Evolutionary conservation across 2,888 invertebrate genomes (phyloP).

Genomic region (Bhutanitis thaidina): DNA sequence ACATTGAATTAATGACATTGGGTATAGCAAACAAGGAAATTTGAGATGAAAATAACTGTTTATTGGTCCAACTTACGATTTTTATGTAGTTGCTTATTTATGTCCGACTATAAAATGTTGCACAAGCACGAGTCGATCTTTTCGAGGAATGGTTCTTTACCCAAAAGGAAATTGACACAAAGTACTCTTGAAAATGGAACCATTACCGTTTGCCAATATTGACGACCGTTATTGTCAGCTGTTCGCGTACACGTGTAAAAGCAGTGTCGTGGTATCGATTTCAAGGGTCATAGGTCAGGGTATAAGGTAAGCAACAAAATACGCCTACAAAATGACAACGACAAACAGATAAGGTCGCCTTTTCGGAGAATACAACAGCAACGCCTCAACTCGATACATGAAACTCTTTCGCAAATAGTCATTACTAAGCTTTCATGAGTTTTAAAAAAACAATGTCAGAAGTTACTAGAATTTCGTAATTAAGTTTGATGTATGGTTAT

Average conservation of each 20-base stretch:
- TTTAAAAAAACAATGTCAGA: too few relatives aligned
- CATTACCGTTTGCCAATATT: constrained; percentile 18
- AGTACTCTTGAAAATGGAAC: constrained; percentile 11
- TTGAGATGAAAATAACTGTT: constrained; percentile 30
- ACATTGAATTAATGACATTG: constrained; percentile 34
- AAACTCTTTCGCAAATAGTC: too few relatives aligned
- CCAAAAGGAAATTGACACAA: constrained; percentile 15
- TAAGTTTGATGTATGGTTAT: too few relatives aligned
- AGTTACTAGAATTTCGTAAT: too few relatives aligned
- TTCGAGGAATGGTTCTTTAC: constrained; percentile 1
- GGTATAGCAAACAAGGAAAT: constrained; percentile 33
- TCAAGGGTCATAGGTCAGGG: constrained; percentile 3
- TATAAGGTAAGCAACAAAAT: background rate
- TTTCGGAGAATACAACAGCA: too few relatives aligned
- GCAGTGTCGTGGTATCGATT: background rate
- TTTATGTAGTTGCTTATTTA: background rate
- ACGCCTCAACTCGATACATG: too few relatives aligned
- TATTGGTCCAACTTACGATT: constrained; percentile 19
- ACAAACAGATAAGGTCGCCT: too few relatives aligned
- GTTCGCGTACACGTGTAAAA: background rate
- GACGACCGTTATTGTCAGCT: constrained; percentile 10
- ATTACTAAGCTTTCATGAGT: too few relatives aligned
- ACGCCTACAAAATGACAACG: background rate
- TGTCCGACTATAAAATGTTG: background rate
- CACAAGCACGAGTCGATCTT: constrained; percentile 1